phyloP scores from a whole-genome alignment of 2,888 invertebrate genomes.

The Dione vanillae region DNA sequence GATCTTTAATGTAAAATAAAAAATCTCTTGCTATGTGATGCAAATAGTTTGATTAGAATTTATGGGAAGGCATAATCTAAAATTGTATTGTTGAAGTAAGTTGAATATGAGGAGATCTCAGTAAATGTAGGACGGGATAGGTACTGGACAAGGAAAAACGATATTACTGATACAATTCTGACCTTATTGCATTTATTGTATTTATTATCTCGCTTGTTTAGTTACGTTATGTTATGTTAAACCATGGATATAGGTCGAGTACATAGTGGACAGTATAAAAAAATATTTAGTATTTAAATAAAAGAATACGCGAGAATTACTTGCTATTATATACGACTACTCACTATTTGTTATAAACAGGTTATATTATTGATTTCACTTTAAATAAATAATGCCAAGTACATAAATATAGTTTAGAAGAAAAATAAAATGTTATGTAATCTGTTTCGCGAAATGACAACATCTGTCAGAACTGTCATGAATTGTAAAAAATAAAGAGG shows the following conservation, averaged over 20 bases:
- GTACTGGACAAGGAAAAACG: slow-evolving; percentile 53
- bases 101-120: slow-evolving; percentile 45
- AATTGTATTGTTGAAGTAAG: too few relatives aligned
- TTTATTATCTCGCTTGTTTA: slow-evolving; percentile 22
- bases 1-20: too few relatives aligned
- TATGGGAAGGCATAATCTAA: slow-evolving; percentile 44
- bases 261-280: slow-evolving; percentile 7
- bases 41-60: slow-evolving; percentile 46
- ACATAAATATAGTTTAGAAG: not conserved
- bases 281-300: slow-evolving; percentile 9
- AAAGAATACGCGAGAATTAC: not conserved
- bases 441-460: not conserved
- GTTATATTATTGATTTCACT: not conserved
- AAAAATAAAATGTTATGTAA: not conserved
- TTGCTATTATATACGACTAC: not conserved
- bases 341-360: not conserved
- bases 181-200: slow-evolving; percentile 61
- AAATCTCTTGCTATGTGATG: too few relatives aligned
- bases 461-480: slow-evolving; percentile 19
- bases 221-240: not conserved
- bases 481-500: not conserved
- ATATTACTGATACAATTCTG: slow-evolving; percentile 61
- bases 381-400: not conserved
- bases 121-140: not conserved
- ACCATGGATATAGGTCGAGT: slow-evolving; percentile 19